Percentiles rank a stretch among this genome's conserved stretches.
Evolutionary conservation across 2,888 invertebrate genomes (phyloP).

Genomic region (Meteorus cinctellus): DNA sequence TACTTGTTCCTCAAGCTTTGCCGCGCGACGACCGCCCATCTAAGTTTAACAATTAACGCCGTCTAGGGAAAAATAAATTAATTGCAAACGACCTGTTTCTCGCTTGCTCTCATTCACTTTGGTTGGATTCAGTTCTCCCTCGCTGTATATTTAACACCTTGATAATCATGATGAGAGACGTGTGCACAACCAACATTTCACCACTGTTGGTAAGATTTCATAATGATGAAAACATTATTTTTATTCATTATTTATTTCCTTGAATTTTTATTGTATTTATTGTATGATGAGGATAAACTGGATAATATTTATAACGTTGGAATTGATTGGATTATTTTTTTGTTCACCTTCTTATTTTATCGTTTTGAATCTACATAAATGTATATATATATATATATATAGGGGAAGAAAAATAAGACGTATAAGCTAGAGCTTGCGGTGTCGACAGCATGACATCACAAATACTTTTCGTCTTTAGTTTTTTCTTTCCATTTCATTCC

Average conservation of each 20-base stretch:
- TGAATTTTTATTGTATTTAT: no score
- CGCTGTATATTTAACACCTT: slow-evolving; percentile 11
- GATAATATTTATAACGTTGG: no score
- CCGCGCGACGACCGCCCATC: slow-evolving; percentile 68
- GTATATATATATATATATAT: background rate
- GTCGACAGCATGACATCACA: background rate
- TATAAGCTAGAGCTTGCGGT: background rate
- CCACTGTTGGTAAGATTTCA: background rate
- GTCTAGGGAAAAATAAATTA: slow-evolving; percentile 70
- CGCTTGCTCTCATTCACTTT: slow-evolving; percentile 1
- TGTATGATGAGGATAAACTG: no score
- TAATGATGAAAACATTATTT: background rate
- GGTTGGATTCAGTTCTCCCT: background rate
- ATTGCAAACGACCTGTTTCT: slow-evolving; percentile 58
- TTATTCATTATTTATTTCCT: no score
- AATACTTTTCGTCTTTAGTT: background rate
- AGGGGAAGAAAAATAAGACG: background rate
- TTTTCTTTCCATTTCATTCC: background rate
- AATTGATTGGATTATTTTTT: no score
- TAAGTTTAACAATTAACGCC: slow-evolving; percentile 73
- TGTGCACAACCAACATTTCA: slow-evolving; percentile 3
- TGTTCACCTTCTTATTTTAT: no score
- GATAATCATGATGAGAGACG: slow-evolving; percentile 25
- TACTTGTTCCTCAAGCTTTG: slow-evolving; percentile 61
- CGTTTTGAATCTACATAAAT: background rate